Evolutionary conservation across 92 coral and sea anemone species (phyloP), one percentile per base, ranked within the genome.

Genomic region (Scolanthus callimorphus): DNA sequence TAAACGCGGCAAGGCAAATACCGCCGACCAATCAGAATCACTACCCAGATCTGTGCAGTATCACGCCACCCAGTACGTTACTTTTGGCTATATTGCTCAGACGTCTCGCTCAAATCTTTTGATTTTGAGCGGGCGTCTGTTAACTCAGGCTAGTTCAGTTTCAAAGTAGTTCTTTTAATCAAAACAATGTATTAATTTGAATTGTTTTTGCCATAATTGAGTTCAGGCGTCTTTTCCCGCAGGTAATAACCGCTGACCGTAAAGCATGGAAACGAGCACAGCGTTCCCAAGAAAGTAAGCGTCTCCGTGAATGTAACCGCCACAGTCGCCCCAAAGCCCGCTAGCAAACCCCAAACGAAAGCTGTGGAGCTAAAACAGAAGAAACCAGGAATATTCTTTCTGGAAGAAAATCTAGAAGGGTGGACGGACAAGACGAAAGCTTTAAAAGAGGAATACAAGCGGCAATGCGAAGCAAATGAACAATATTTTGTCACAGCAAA

Each of bases 371-470:
- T 68, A 1, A 61, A 68, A 29, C 64, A 58, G 19, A 45, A 27
- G 25, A 43, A 29, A 24, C 53, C 51, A 2, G 82, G 70, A 31
- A 74, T 82, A 2, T 73, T 62, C 22, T 56, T 54, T 55, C 59
- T 82, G 9, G 83, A 68, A 4, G 59, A 65, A 39, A 51, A 59
- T 20, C 21, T 82, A 28, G 89, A 88, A 43, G 96, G 96, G 0
- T 78, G 90, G 90, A 55, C 63, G 51, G 96, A 88, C 77, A 88
- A 83, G 50, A 83, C 96, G 3, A 88, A 83, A 54, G 96, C 86
- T 31, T 20, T 78, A 8, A 83, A 83, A 27, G 76, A 75, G 27
- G 96, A 88, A 48, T 49, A 81, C 25, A 70, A 80, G 55, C 62
- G 96, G 22, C 96, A 88, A 25, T 43, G 90, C 54, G 82, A 73